Evolutionary conservation across 2,888 invertebrate genomes (phyloP).

Genomic region (Yponomeuta plumbellus): DNA sequence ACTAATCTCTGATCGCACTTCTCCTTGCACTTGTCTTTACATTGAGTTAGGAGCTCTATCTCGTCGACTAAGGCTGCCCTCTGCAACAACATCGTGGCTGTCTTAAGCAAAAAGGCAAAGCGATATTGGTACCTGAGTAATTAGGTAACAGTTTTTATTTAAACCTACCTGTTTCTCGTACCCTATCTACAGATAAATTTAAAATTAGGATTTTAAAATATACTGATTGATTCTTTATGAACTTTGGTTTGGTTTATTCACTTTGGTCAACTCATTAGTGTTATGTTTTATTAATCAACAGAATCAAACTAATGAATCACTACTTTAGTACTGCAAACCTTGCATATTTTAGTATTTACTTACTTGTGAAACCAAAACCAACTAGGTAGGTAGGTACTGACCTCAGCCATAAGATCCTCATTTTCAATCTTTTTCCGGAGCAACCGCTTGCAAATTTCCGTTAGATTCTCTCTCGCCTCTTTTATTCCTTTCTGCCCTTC

Average conservation of each 20-base stretch:
- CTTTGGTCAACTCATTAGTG: no score
- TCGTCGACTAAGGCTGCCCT: slow-evolving; percentile 46
- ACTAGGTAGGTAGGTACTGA: slow-evolving; percentile 20
- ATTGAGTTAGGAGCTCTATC: slow-evolving; percentile 42
- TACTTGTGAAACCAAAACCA: no score
- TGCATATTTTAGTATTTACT: no score
- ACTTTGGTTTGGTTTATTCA: no score
- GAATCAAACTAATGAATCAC: no score
- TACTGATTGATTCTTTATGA: no score
- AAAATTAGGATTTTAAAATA: no score
- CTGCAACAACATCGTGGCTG: slow-evolving; percentile 32
- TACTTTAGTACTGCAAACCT: no score
- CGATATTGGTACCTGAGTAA: neutral
- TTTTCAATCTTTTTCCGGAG: slow-evolving; percentile 57
- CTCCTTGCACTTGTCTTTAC: slow-evolving; percentile 43
- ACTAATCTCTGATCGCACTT: slow-evolving; percentile 48
- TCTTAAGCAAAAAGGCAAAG: slow-evolving; percentile 17
- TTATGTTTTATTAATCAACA: no score
- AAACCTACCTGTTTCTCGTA: no score
- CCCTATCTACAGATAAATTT: no score
- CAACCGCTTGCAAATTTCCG: slow-evolving; percentile 48
- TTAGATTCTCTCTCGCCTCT: slow-evolving; percentile 54
- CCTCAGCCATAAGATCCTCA: slow-evolving; percentile 56
- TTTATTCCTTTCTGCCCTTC: slow-evolving; percentile 46
- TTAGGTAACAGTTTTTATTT: no score